A percentile compares a stretch with the other conserved stretches of the same genome.
Conservation (phyloP, 2,888 invertebrate genomes). For the Pyrrhia umbra region DNA sequence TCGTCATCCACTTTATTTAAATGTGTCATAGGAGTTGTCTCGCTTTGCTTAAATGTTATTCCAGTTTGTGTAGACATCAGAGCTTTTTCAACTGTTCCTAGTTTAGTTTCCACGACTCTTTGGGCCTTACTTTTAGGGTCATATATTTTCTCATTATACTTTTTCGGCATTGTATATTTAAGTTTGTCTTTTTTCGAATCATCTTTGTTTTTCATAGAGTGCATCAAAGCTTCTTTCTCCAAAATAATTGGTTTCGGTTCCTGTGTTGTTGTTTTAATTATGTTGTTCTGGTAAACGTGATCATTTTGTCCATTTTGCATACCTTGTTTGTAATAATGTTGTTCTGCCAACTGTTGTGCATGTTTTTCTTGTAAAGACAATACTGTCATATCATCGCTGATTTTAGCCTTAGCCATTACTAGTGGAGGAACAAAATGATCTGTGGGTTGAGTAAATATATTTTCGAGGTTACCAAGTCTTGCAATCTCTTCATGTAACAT, state of each 20-base stretch:
- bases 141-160: conserved; percentile 78
- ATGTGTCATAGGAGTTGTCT: conserved; percentile 54
- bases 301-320: conserved; percentile 58
- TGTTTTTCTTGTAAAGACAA: conserved; percentile 87
- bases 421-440: conserved; percentile 88
- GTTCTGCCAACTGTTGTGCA: conserved; percentile 83
- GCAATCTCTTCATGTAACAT: conserved; percentile 85
- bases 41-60: conserved; percentile 39
- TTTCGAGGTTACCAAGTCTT: conserved; percentile 83
- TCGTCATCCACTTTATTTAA: conserved; percentile 61
- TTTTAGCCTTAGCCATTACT: conserved; percentile 88
- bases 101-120: conserved; percentile 67
- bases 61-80: conserved; percentile 53
- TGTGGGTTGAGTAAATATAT: conserved; percentile 86
- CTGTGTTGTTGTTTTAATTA: conserved; percentile 62
- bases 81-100: conserved; percentile 54
- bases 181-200: conserved; percentile 70
- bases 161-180: conserved; percentile 78
- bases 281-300: conserved; percentile 44
- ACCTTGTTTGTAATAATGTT: conserved; percentile 69
- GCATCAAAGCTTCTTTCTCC: conserved; percentile 59
- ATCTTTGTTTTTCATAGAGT: conserved; percentile 62
- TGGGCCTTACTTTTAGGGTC: conserved; percentile 72
- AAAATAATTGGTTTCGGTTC: conserved; percentile 45
- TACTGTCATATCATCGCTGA: conserved; percentile 87